Evolutionary conservation across 2,113 vertebrate genomes (phyloP), one percentile per base, ranked within the genome.

Genomic region (Clarias macrocephalus): DNA sequence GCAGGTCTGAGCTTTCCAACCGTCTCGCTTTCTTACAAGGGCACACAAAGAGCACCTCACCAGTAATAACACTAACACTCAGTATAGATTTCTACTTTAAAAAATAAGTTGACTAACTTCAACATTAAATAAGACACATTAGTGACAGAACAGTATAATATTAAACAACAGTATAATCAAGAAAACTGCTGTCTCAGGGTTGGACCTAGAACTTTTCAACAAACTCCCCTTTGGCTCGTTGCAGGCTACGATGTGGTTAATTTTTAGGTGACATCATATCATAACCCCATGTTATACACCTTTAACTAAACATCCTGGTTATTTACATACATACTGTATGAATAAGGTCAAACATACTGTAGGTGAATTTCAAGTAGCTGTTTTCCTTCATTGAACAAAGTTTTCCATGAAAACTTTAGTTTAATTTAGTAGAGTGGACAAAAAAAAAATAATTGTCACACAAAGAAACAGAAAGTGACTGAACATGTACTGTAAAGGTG

Each of bases 1-100:
- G 57, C 80, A 83, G 37, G 28, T 63, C 85, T 73, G 54, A 83
- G 60, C 30, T 30, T 70, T 77, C 18, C 16, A 62, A 62, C 42
- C 28, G 66, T 25, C 80, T 80, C 28, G 30, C 85, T 83, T 83
- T 48, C 85, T 83, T 83, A 42, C 28, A 85, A 84, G 54, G n/a
- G 28, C 60, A 80, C 72, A 79, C 25, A 62, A 42, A 80, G 42
- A 57, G 60, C 77, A 72, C 72, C 54, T 56, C 12, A 48, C 18
- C 72, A 83, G 60, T 42, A 82, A 72, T 13, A 9, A 65, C 2
- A 57, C 25, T 19, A 65, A 81, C 28, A 70, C 54, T 59, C 48
- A 28, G 60, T 25, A 80, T 28, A 80, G 52, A 57, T 52, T 68
- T 52, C 62, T 86, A 68, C 48, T 70, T 79, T 48, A 21, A 30